Evolutionary conservation across 2,113 vertebrate genomes (phyloP), one percentile per base, ranked within the genome.

Genomic region (Gasterosteus nipponicus): DNA sequence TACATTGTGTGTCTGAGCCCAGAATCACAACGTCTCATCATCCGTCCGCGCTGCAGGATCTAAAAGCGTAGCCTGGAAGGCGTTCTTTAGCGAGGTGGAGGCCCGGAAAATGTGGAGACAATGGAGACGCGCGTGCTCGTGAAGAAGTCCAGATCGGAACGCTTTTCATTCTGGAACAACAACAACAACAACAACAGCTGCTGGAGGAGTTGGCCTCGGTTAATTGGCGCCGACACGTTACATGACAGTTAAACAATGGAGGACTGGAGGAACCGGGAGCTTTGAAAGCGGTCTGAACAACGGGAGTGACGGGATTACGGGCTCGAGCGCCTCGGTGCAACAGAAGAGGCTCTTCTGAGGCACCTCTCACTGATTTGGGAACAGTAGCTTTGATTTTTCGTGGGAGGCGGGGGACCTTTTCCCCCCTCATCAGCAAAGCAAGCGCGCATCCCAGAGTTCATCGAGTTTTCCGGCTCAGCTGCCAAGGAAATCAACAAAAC

Each of bases 31-130:
- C 15, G 42, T 56, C 60, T 69, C 57, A 59, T 62, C 42, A 60
- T 72, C 61, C 19, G 53, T 65, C 82, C 44, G 44, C 16, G 14
- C 56, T 58, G 41, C 22, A 39, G 78, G 74, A 78, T 74, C 14
- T 64, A 41, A 68, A 75, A 80, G 78, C 75, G 65, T 74, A 63
- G 68, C 68, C 26, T 61, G 44, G 70, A 83, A 83, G 78, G 69
- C 69, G 64, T 85, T 91, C 80, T 74, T 79, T 39, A 53, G 79
- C 69, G 77, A 86, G 64, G 77, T 67, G 63, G 88, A 61, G 58
- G 77, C 42, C 75, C 14, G 38, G 80, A 85, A 83, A 90, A 90
- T 86, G 78, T 91, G 86, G 81, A 87, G 79, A 83, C 83, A 76
- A 90, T 89, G 79, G 22, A 26, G 22, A 26, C 22, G 22, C 22